A percentile compares a stretch with the other conserved stretches of the same genome.
These are phyloP conservation scores for Macrobrachium nipponense DNA, from an alignment of 1,140 invertebrate genomes.

Conservation along the genomic window DNA sequence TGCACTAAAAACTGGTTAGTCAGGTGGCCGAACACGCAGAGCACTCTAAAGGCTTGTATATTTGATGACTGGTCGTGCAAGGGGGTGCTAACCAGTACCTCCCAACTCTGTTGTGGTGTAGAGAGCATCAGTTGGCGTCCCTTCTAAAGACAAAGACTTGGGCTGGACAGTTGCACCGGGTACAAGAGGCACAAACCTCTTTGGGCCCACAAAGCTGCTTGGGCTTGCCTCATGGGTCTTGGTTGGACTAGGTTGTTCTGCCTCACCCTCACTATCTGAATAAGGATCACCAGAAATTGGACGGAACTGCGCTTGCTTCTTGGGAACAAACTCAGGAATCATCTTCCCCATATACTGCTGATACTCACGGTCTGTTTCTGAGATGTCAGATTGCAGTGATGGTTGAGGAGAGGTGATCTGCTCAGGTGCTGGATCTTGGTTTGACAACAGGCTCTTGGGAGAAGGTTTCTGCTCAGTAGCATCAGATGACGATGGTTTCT, in stretches of 20 bases:
- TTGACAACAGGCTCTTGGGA: conserved; percentile 9
- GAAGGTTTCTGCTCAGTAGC: conserved; percentile 1
- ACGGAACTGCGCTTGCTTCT: conserved; percentile 71
- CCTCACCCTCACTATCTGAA: conserved; percentile 74
- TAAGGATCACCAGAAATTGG: conserved; percentile 76
- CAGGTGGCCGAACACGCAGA: background rate
- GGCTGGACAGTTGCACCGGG: conserved; percentile 49
- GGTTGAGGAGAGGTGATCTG: conserved; percentile 50
- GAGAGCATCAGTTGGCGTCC: conserved; percentile 37
- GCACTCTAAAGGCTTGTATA: background rate
- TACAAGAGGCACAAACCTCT: conserved; percentile 53
- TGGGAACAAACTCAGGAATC: conserved; percentile 65
- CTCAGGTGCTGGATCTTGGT: conserved; percentile 1
- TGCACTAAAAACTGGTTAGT: too few species aligned
- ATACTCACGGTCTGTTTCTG: conserved; percentile 56
- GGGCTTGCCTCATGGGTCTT: conserved; percentile 44
- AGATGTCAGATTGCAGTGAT: conserved; percentile 47
- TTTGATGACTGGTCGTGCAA: conserved; percentile 21
- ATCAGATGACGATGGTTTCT: background rate
- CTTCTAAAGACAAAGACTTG: conserved; percentile 32
- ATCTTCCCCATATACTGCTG: conserved; percentile 53
- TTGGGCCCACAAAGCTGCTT: conserved; percentile 28
- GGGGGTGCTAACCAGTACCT: conserved; percentile 44
- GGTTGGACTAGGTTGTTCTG: conserved; percentile 50
- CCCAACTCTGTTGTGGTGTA: conserved; percentile 43